Evolutionary conservation across 2,113 vertebrate species (phyloP), one percentile per base, ranked within the genome.

Genomic region (Hystrix brachyura): DNA sequence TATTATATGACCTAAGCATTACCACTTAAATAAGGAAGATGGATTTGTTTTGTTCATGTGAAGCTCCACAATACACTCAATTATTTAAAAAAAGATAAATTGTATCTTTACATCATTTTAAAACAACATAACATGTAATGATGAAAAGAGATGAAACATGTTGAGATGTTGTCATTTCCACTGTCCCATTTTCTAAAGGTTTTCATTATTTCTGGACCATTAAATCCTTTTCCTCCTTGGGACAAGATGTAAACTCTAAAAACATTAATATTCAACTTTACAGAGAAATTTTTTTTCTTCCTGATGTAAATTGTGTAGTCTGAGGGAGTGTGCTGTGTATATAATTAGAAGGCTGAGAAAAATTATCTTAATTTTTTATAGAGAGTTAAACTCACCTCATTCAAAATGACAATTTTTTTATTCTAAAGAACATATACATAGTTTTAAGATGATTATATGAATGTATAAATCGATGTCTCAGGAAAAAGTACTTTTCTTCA

Each of bases 31-130:
- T 79, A 67, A 86, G 64, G 46, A 46, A 34, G 0, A 95, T 62
- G n/a, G 0, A 34, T 53, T 67, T 62, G 38, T 46, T 97, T 59
- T 55, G 12, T 23, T 67, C 46, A 74, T 60, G 25, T 80, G 34
- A 83, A 59, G 18, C 13, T 13, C n/a, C 32, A 46, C 59, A 46
- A 46, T 71, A 59, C 12, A 10, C 38, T 62, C 74, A 29, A 15
- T 71, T 82, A 38, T 15, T 48, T 78, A 15, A 32, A 74, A 93
- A 94, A 64, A 29, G 59, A 71, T 21, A 97, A 55, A 19, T 14
- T 13, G 32, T 48, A 90, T 69, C 55, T 96, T 97, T 93, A 96
- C 96, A 51, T 83, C 11, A 91, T 98, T 90, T 72, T 32, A 6
- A 64, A 27, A 97, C 78, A 89, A 94, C 62, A 94, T 8, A 92